These are phyloP conservation scores for Etheostoma perlongum DNA, from an alignment of 2,797 vertebrate genomes.

Conservation along the genomic window DNA sequence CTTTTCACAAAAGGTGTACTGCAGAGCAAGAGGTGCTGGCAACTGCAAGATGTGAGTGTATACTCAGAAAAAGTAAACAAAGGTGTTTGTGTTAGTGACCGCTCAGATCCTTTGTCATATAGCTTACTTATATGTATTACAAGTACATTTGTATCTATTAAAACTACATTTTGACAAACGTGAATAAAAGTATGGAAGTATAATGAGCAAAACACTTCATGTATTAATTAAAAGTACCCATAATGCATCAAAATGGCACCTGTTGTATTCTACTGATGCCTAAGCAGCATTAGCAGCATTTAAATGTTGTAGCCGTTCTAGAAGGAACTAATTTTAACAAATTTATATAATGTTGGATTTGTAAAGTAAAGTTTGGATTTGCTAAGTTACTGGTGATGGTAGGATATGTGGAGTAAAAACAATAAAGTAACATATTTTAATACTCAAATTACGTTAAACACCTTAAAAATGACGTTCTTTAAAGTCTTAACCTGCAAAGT, in stretches of 20 bases:
- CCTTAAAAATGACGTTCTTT: not conserved
- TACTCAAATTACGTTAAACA: not conserved
- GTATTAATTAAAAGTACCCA: not conserved
- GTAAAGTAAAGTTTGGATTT: not conserved
- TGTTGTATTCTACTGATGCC: not conserved
- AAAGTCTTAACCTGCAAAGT: not conserved
- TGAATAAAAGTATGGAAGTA: not conserved
- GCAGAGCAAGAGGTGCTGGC: not conserved
- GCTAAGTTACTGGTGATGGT: not conserved
- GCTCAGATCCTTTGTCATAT: not conserved
- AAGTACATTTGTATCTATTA: not conserved
- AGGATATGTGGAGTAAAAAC: not conserved
- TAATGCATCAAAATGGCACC: not conserved
- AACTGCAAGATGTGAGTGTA: not conserved
- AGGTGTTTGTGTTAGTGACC: not conserved
- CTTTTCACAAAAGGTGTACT: not conserved
- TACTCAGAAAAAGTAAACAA: not conserved
- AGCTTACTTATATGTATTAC: not conserved
- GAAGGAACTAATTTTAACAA: not conserved
- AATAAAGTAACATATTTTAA: not conserved
- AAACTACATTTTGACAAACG: not conserved
- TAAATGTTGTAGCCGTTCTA: not conserved
- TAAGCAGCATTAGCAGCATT: not conserved
- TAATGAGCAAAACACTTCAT: not conserved
- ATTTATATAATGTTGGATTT: not conserved